Evolutionary conservation across 1,140 invertebrate genomes (phyloP).

Genomic region (Listronotus oregonensis): DNA sequence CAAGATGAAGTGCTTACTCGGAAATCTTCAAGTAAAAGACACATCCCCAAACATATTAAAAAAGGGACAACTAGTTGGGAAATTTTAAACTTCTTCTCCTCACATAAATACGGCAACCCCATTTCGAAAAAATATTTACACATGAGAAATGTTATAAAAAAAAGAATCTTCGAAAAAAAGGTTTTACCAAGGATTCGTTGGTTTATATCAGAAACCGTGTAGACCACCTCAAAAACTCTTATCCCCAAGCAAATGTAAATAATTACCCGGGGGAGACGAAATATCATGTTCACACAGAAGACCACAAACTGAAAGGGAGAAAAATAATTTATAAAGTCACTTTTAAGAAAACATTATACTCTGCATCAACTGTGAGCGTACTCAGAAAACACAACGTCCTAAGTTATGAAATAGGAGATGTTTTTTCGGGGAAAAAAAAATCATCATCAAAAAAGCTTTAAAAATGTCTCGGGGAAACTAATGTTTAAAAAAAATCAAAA

Average conservation of each 20-base stretch:
- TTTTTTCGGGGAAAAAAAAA: background rate
- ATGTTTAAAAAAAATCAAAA: too few relatives aligned
- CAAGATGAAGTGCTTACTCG: too few relatives aligned
- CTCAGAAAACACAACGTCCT: conserved; percentile 1
- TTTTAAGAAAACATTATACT: background rate
- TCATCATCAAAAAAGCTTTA: background rate
- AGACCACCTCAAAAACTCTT: too few relatives aligned
- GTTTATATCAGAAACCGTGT: too few relatives aligned
- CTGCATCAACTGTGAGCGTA: background rate
- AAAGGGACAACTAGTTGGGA: background rate
- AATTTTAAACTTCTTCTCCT: background rate
- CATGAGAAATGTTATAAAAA: background rate
- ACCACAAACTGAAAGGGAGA: too few relatives aligned
- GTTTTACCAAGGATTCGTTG: background rate
- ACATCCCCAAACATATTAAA: too few relatives aligned
- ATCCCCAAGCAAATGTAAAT: too few relatives aligned
- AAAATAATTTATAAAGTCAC: background rate
- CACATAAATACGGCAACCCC: background rate
- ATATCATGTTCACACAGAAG: background rate
- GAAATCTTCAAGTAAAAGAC: too few relatives aligned
- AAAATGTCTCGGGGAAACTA: too few relatives aligned
- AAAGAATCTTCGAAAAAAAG: background rate
- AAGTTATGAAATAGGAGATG: too few relatives aligned
- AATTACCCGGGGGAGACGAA: background rate
- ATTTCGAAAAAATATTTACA: background rate